These are phyloP conservation scores for Oncorhynchus kisutch DNA, from an alignment of 2,113 vertebrate species.

Conservation along the genomic window DNA sequence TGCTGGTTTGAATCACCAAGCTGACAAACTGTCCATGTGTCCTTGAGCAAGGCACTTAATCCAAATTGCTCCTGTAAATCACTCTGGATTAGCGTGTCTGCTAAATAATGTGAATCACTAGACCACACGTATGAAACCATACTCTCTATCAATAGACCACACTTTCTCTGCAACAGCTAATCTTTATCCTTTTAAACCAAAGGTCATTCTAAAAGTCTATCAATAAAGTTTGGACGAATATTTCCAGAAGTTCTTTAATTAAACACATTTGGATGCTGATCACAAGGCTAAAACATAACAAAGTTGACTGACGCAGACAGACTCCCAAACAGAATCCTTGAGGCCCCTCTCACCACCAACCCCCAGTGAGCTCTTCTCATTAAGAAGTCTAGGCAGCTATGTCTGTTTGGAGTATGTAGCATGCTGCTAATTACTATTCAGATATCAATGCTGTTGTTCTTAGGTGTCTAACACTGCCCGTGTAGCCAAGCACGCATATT, in stretches of 20 bases:
- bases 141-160: no score
- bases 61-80: no score
- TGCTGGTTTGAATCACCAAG: no score
- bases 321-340: neutral
- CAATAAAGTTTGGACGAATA: no score
- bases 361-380: constrained; percentile 7
- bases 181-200: neutral
- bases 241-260: no score
- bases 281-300: neutral
- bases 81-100: no score
- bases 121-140: neutral
- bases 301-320: neutral
- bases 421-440: constrained; percentile 22
- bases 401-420: constrained; percentile 19
- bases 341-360: neutral
- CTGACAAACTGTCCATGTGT: no score
- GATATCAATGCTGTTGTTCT: constrained; percentile 29
- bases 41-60: no score
- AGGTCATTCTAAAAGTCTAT: no score
- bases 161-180: neutral
- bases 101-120: neutral
- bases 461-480: constrained; percentile 27
- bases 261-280: no score
- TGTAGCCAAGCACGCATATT: constrained; percentile 23
- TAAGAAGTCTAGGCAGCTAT: constrained; percentile 16